These are phyloP conservation scores for Phrynosoma blainvillii DNA, from an alignment of 2,113 vertebrate genomes.

Conservation along the genomic window DNA sequence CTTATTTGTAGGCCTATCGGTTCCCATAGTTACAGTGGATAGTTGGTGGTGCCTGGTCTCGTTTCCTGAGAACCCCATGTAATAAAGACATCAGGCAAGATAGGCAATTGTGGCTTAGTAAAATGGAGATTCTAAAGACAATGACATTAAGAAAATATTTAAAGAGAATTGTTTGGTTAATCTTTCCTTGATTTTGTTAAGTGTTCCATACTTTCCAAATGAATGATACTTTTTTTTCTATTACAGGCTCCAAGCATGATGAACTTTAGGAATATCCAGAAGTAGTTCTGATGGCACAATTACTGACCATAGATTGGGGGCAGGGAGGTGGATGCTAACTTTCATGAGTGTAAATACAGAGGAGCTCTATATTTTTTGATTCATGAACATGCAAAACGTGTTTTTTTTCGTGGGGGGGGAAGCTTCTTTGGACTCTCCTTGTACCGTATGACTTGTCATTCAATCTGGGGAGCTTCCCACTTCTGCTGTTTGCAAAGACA, in stretches of 20 bases:
- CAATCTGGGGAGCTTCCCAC: neutral
- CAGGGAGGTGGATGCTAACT: constrained; percentile 8
- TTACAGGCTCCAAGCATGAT: constrained; percentile 81
- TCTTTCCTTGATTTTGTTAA: neutral
- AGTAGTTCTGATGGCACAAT: neutral
- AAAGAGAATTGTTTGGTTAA: neutral
- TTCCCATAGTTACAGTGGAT: neutral
- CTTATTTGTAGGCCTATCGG: neutral
- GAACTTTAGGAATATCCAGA: constrained; percentile 83
- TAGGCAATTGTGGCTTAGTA: neutral
- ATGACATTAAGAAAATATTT: neutral
- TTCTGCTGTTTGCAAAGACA: neutral
- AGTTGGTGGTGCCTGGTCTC: neutral
- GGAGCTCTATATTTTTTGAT: constrained; percentile 17
- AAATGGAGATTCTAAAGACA: neutral
- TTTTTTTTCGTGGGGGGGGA: neutral
- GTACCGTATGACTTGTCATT: neutral
- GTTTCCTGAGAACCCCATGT: neutral
- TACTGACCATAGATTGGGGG: neutral
- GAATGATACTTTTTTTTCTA: constrained; percentile 11
- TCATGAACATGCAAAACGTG: constrained; percentile 26
- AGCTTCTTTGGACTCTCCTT: too few relatives aligned
- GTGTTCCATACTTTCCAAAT: neutral
- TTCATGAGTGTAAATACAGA: constrained; percentile 7
- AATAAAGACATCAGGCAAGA: neutral